Conservation (phyloP, 1,140 invertebrate genomes). For the Chrysoperla carnea region DNA sequence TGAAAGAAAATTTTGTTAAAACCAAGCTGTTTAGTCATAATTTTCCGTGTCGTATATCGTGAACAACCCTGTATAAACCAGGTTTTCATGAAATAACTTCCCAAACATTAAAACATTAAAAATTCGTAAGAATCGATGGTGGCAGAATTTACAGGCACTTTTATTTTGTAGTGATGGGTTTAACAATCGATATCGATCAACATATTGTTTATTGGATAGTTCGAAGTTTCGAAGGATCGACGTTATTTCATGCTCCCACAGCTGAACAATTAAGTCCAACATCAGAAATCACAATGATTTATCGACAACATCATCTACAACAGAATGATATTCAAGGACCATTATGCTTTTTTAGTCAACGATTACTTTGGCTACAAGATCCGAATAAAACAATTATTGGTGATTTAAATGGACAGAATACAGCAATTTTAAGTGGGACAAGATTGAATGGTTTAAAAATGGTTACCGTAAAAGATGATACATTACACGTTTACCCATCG, state of each 20-base stretch:
- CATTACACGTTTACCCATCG: conserved; percentile 27
- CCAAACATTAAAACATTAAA: too few species aligned
- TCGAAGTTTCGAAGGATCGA: conserved; percentile 51
- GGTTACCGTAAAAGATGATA: conserved; percentile 53
- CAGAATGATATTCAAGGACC: conserved; percentile 36
- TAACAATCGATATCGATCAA: conserved; percentile 59
- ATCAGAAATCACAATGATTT: conserved; percentile 6
- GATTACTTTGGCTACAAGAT: conserved; percentile 65
- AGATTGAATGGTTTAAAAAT: conserved; percentile 43
- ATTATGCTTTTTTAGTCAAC: conserved; percentile 59
- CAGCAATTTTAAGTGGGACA: conserved; percentile 46
- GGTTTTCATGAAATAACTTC: too few species aligned
- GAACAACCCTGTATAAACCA: too few species aligned
- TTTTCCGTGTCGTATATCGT: too few species aligned
- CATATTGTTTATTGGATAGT: conserved; percentile 65
- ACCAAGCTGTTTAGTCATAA: too few species aligned
- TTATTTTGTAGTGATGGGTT: conserved; percentile 47
- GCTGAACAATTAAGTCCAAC: conserved; percentile 26
- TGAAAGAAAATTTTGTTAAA: too few species aligned
- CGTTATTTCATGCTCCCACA: conserved; percentile 45
- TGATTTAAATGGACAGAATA: conserved; percentile 56
- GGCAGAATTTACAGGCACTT: conserved; percentile 1
- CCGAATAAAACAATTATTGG: conserved; percentile 56
- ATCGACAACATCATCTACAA: conserved; percentile 25
- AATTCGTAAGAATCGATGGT: too few species aligned